Evolutionary conservation across 2,888 invertebrate species (phyloP).

Genomic region (Myathropa florea): DNA sequence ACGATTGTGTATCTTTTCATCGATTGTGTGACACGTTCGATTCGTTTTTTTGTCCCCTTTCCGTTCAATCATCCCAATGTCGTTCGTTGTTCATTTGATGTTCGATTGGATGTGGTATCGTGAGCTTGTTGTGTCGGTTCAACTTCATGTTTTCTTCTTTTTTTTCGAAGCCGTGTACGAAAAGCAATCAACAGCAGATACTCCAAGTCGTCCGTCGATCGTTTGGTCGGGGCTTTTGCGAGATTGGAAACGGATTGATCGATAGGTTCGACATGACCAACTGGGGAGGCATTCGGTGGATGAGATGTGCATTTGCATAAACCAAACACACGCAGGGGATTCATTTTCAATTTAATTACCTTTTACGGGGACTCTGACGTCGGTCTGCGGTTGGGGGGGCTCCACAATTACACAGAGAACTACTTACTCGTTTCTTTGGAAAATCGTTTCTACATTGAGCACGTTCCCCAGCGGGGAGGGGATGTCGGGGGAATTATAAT

Average conservation of each 20-base stretch:
- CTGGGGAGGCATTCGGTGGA: neutral
- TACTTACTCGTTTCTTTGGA: neutral
- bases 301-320: conserved; percentile 54
- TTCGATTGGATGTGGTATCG: conserved; percentile 34
- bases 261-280: neutral
- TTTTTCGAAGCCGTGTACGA: conserved; percentile 2
- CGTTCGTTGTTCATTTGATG: conserved; percentile 14
- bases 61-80: conserved; percentile 34
- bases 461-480: neutral
- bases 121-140: conserved; percentile 43
- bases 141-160: conserved; percentile 1
- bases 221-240: neutral
- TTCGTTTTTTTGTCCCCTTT: conserved; percentile 6
- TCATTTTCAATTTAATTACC: conserved; percentile 28
- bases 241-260: neutral
- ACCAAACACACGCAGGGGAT: neutral
- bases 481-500: conserved; percentile 32
- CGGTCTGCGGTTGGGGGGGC: neutral
- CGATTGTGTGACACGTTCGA: conserved; percentile 40
- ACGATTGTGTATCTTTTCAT: conserved; percentile 21
- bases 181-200: conserved; percentile 33
- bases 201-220: neutral
- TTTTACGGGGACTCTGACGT: neutral
- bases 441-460: neutral
- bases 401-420: neutral